These are phyloP conservation scores for Bujurquina vittata DNA, from an alignment of 2,113 vertebrate species.

Conservation along the genomic window DNA sequence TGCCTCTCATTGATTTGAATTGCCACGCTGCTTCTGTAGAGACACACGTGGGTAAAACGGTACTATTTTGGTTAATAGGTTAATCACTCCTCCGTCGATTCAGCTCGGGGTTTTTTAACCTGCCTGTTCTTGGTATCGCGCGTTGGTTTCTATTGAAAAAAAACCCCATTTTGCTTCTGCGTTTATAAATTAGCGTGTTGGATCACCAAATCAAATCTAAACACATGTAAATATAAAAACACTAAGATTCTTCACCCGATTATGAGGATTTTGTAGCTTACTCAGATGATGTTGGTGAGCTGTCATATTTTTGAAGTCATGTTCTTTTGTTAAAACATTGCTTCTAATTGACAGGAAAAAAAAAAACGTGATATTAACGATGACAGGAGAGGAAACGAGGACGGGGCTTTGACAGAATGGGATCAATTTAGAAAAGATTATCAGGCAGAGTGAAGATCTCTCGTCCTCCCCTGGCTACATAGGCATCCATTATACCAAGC, in stretches of 20 bases:
- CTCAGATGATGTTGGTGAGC: not conserved
- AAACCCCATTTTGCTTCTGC: not conserved
- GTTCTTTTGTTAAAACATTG: conserved; percentile 7
- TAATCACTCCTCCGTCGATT: not conserved
- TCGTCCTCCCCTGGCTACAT: not conserved
- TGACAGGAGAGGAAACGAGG: conserved; percentile 9
- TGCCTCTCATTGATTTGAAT: not conserved
- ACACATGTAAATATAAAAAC: not conserved
- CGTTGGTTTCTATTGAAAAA: not conserved
- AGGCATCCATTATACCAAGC: not conserved
- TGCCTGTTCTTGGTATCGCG: not conserved
- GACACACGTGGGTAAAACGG: not conserved
- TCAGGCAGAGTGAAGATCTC: not conserved
- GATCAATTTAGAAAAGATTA: conserved; percentile 29
- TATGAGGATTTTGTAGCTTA: not conserved
- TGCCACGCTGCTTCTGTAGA: not conserved
- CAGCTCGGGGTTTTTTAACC: not conserved
- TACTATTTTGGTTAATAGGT: not conserved
- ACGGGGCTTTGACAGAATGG: conserved; percentile 40
- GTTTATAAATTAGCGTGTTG: not conserved
- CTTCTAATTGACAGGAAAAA: not conserved
- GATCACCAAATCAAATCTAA: too few species aligned
- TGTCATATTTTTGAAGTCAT: not conserved
- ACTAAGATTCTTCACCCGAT: not conserved
- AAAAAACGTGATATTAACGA: not conserved